Evolutionary conservation across 2,888 invertebrate genomes (phyloP).

Genomic region (Lucinisca nassula): DNA sequence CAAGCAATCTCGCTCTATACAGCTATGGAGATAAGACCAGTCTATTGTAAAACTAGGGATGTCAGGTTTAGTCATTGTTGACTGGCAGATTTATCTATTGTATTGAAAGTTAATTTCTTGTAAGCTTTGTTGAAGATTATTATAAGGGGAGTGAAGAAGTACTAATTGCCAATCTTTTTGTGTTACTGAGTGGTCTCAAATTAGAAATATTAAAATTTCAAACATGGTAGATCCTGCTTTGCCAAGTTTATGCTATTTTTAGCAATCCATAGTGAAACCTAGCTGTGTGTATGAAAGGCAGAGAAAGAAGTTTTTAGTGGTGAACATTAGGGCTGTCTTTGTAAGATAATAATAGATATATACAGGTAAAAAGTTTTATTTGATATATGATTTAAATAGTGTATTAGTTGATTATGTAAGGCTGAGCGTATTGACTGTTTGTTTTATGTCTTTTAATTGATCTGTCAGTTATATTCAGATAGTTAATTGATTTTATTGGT

Average conservation of each 20-base stretch:
- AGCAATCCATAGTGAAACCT: conserved; percentile 64
- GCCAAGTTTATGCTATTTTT: conserved; percentile 60
- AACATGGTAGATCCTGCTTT: conserved; percentile 42
- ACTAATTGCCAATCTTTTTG: neutral
- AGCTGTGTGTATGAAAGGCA: conserved; percentile 64
- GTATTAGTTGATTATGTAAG: neutral
- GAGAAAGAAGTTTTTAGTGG: conserved; percentile 67
- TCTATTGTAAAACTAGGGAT: conserved; percentile 64
- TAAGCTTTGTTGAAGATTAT: conserved; percentile 11
- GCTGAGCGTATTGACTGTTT: neutral
- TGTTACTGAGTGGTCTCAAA: conserved; percentile 7
- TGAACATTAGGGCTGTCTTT: conserved; percentile 66
- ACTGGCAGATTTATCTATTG: conserved; percentile 51
- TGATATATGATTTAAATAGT: conserved; percentile 3
- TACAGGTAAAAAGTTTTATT: conserved; percentile 28
- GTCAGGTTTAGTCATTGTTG: conserved; percentile 45
- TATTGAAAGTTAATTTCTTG: conserved; percentile 29
- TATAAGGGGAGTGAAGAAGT: conserved; percentile 4
- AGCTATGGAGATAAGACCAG: conserved; percentile 75
- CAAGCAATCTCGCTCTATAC: conserved; percentile 67
- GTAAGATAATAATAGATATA: conserved; percentile 28
- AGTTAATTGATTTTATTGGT: neutral
- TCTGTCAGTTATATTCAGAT: neutral
- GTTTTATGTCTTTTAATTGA: neutral
- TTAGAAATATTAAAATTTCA: neutral